These are phyloP conservation scores for Bimastos eiseni DNA, from an alignment of 2,888 invertebrate genomes.

Conservation along the genomic window DNA sequence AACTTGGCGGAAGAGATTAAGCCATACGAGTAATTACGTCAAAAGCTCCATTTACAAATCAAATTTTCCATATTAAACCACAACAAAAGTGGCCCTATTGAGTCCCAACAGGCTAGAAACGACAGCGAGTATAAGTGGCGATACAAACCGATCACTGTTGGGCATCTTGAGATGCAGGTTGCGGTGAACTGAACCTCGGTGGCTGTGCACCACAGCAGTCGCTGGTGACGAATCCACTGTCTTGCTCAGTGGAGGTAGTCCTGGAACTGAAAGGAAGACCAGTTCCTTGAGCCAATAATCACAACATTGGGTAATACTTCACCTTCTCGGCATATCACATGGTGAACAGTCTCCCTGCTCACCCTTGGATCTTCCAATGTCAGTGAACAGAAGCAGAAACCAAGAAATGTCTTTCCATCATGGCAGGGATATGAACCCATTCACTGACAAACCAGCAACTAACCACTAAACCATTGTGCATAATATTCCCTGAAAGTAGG, in stretches of 20 bases:
- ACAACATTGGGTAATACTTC: neutral
- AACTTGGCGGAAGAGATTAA: neutral
- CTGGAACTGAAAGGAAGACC: constrained; percentile 7
- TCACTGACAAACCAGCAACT: neutral
- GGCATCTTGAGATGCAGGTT: constrained; percentile 21
- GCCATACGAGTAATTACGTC: neutral
- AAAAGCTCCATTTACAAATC: neutral
- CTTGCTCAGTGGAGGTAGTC: neutral
- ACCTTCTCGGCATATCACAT: neutral
- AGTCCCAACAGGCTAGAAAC: neutral
- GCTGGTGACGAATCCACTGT: neutral
- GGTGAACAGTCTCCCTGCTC: neutral
- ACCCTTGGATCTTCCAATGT: neutral
- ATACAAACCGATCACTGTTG: constrained; percentile 15
- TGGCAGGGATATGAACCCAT: neutral
- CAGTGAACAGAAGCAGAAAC: neutral
- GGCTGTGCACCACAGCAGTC: too few species aligned
- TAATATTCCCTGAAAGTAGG: neutral
- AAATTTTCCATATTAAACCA: neutral
- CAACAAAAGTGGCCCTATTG: neutral
- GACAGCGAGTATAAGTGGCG: neutral
- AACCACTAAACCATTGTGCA: neutral
- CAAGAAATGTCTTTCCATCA: neutral
- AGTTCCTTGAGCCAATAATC: neutral
- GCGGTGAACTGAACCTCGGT: neutral